Evolutionary conservation across 2,888 invertebrate species (phyloP).

Genomic region (Caradrina clavipalpis): DNA sequence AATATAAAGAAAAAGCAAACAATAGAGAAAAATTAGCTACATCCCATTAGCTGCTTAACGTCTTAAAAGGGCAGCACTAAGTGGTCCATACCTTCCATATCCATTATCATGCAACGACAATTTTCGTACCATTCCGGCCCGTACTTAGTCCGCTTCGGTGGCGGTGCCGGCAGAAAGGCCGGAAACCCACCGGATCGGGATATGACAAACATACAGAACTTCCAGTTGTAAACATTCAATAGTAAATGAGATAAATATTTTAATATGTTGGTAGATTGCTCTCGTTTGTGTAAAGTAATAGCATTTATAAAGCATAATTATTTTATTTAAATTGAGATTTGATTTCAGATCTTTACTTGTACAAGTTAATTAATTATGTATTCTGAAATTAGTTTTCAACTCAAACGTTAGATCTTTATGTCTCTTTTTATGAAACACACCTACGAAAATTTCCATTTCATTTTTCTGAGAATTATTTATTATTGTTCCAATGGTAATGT

Average conservation of each 20-base stretch:
- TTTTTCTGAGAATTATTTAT: neutral
- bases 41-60: slow-evolving; percentile 28
- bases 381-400: neutral
- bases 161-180: neutral
- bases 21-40: slow-evolving; percentile 25
- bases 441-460: neutral
- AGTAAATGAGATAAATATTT: neutral
- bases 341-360: slow-evolving; percentile 10
- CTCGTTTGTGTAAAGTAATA: too few relatives aligned
- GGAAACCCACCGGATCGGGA: slow-evolving; percentile 21
- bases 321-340: neutral
- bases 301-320: neutral
- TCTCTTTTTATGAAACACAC: neutral
- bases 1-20: slow-evolving; percentile 14
- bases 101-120: slow-evolving; percentile 56
- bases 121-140: slow-evolving; percentile 37
- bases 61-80: slow-evolving; percentile 39
- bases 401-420: neutral
- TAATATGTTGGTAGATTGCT: neutral
- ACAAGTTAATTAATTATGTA: slow-evolving; percentile 8
- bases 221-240: neutral
- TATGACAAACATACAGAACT: slow-evolving; percentile 13
- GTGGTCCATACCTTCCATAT: slow-evolving; percentile 42
- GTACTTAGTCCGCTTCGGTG: slow-evolving; percentile 36
- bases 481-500: neutral